Evolutionary conservation across 2,797 vertebrate species (phyloP).

Genomic region (Characodon lateralis): DNA sequence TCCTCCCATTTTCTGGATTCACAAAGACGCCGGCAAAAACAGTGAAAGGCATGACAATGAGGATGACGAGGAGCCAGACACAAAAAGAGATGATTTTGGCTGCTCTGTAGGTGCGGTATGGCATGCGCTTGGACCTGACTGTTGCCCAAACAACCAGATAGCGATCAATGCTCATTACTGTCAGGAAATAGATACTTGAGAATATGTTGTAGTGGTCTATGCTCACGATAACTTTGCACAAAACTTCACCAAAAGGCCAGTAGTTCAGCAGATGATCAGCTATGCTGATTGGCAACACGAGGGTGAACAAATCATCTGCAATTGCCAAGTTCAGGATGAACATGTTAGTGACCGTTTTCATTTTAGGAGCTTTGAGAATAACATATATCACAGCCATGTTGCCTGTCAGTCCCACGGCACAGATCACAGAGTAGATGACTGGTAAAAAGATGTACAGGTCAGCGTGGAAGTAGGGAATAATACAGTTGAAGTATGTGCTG

Average conservation of each 20-base stretch:
- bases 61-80: conserved; percentile 85
- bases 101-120: conserved; percentile 81
- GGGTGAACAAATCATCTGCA: conserved; percentile 84
- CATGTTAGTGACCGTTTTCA: conserved; percentile 90
- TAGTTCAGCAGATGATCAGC: conserved; percentile 85
- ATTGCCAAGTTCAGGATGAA: conserved; percentile 89
- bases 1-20: conserved; percentile 72
- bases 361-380: conserved; percentile 89
- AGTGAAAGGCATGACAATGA: conserved; percentile 86
- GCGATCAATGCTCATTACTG: conserved; percentile 87
- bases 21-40: conserved; percentile 83
- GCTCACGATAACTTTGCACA: conserved; percentile 89
- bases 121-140: conserved; percentile 82
- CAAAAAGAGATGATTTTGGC: conserved; percentile 85
- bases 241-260: conserved; percentile 87
- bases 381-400: conserved; percentile 88
- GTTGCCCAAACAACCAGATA: conserved; percentile 87
- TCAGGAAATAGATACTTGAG: conserved; percentile 89
- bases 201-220: conserved; percentile 90
- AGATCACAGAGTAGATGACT: conserved; percentile 85
- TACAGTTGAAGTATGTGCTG: conserved; percentile 63
- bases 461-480: conserved; percentile 57
- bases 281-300: conserved; percentile 87
- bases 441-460: conserved; percentile 84
- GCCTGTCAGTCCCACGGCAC: conserved; percentile 85